A percentile compares a stretch with the other conserved stretches of the same genome.
Evolutionary conservation across 1,140 invertebrate species (phyloP).

Genomic region (Ips typographus): DNA sequence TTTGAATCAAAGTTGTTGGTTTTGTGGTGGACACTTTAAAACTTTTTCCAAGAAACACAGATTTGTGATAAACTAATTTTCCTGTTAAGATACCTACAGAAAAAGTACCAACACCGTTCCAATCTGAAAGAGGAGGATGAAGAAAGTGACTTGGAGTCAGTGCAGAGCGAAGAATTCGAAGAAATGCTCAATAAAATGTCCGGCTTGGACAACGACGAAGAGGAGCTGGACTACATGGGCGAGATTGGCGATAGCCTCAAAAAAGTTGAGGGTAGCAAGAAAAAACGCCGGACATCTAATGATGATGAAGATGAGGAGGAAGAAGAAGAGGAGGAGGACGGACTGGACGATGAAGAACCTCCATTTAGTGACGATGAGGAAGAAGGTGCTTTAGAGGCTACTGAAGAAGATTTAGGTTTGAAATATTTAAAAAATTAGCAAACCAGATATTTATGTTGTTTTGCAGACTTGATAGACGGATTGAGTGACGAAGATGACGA

Average conservation of each 20-base stretch:
- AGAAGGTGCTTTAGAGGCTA: slow-evolving; percentile 45
- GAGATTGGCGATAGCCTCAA: slow-evolving; percentile 55
- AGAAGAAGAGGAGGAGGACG: slow-evolving; percentile 49
- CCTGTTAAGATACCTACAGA: slow-evolving; percentile 56
- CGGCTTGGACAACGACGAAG: slow-evolving; percentile 49
- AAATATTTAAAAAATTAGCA: background rate
- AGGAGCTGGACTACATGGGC: slow-evolving; percentile 61
- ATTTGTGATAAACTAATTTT: slow-evolving; percentile 22
- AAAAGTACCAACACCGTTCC: slow-evolving; percentile 49
- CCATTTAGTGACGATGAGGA: slow-evolving; percentile 40
- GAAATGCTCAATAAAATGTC: slow-evolving; percentile 72
- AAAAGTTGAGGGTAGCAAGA: slow-evolving; percentile 48
- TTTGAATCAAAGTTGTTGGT: too few relatives aligned
- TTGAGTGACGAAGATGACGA: slow-evolving; percentile 43
- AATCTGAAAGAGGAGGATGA: slow-evolving; percentile 49
- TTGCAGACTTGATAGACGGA: slow-evolving; percentile 37
- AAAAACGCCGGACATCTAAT: slow-evolving; percentile 10
- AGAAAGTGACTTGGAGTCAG: slow-evolving; percentile 71
- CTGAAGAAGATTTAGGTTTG: slow-evolving; percentile 53
- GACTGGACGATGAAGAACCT: slow-evolving; percentile 48
- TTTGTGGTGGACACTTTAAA: too few relatives aligned
- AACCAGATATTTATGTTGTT: background rate
- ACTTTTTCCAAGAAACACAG: too few relatives aligned
- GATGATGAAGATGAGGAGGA: slow-evolving; percentile 50
- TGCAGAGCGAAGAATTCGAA: slow-evolving; percentile 88